phyloP scores from a whole-genome alignment of 2,888 invertebrate genomes.

The Xestoiulus laeticollis region DNA sequence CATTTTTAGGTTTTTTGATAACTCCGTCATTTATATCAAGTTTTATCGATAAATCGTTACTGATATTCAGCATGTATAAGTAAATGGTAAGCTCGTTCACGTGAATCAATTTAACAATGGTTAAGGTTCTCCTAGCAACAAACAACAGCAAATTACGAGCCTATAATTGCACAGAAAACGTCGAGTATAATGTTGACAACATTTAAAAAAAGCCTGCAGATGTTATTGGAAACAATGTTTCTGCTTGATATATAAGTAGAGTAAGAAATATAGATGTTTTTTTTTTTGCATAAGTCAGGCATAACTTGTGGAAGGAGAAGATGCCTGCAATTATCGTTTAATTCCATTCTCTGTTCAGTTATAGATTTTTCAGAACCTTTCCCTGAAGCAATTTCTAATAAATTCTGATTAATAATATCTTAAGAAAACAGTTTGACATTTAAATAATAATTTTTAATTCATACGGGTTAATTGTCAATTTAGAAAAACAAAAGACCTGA shows the following conservation, averaged over 20 bases:
- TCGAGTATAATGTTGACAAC: neutral
- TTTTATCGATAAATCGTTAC: neutral
- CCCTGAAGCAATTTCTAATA: neutral
- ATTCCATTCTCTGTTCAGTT: too few species aligned
- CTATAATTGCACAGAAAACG: neutral
- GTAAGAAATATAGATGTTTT: too few species aligned
- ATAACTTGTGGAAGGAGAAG: too few species aligned
- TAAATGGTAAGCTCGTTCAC: neutral
- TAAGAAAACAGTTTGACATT: neutral
- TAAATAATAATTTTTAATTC: neutral
- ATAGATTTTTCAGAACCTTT: too few species aligned
- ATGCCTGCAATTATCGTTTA: too few species aligned
- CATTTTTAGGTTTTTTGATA: neutral
- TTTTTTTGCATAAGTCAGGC: neutral
- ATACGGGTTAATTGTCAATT: neutral
- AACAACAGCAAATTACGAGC: neutral
- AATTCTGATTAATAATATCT: neutral
- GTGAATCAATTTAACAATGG: neutral
- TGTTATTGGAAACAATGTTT: neutral
- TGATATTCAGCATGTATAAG: neutral
- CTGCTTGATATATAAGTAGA: neutral
- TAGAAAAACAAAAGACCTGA: neutral
- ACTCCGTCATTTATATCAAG: neutral
- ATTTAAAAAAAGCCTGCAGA: neutral
- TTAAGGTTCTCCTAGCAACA: slow-evolving; percentile 6